Evolutionary conservation across 37 sponge, comb jelly and placozoan genomes (phyloP), one percentile per base, ranked within the genome.

Genomic region (Haliclona indistincta): DNA sequence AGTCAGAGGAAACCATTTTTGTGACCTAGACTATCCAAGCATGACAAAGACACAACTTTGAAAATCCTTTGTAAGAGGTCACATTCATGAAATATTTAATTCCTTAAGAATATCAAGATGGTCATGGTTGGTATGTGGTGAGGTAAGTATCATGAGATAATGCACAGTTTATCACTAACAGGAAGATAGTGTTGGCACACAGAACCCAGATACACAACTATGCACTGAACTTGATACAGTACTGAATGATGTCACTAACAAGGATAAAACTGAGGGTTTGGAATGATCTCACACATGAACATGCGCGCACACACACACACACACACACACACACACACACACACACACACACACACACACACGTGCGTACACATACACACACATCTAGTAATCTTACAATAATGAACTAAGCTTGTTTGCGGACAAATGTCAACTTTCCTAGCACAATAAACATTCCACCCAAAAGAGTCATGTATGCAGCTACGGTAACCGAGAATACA

Each of bases 301-400:
- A n/a, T 29, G 8, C 58, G 29, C 58, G 7, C 58, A 56, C 58
- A 56, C 8, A 29, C 58, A 56, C 58, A 30, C 8, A 8, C 58
- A 6, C 7, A 4, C 3, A 29, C 58, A 56, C 3, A 56, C 8
- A 6, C 58, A 56, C 58, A 56, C 58, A 56, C 58, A 56, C 58
- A 56, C 58, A 56, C 58, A 56, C 58, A 56, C 58, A 56, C 58
- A 56, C n/a, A 6, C 58, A 8, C 7, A 2, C 8, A 56, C 58
- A 56, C 58, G 29, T 6, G 2, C 3, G 4, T 2, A 8, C 58
- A n/a, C n/a, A n/a, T 29, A 56, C 58, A 56, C 8, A 6, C 8
- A 56, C 8, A 56, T 6, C 25, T 29, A 56, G 29, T 30, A 56
- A 3, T 30, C 58, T 8, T 2, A 25, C 25, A 4, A 56, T 29